These are phyloP conservation scores for zebrafish (Danio rerio) DNA, from an alignment of 2,113 vertebrate species.

Conservation along the genomic window DNA sequence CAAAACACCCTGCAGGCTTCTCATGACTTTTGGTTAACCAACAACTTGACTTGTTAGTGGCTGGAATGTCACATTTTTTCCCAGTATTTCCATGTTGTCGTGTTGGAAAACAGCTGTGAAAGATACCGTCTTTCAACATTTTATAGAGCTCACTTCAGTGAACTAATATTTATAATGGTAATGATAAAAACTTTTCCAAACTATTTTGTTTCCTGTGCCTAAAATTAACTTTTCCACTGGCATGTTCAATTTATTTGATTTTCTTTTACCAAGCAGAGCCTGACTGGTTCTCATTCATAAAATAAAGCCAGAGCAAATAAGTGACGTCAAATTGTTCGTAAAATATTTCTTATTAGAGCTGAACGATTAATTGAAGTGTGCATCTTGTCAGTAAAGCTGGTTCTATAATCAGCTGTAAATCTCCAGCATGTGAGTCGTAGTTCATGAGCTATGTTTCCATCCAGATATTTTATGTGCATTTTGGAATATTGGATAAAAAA, in stretches of 20 bases:
- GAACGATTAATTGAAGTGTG: too few species aligned
- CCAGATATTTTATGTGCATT: too few species aligned
- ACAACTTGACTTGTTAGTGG: neutral
- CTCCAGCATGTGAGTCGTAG: too few species aligned
- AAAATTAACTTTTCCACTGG: neutral
- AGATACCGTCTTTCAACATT: too few species aligned
- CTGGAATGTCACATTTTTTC: neutral
- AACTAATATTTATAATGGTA: too few species aligned
- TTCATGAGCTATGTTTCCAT: too few species aligned
- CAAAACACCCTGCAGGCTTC: slow-evolving; percentile 19
- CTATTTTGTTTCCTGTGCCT: neutral
- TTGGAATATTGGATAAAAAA: too few species aligned
- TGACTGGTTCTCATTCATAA: neutral
- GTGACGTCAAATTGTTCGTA: neutral
- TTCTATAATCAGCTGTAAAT: too few species aligned
- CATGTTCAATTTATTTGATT: neutral
- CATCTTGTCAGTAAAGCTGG: too few species aligned
- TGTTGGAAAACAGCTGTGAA: too few species aligned
- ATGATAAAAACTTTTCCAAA: too few species aligned
- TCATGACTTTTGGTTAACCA: slow-evolving; percentile 9
- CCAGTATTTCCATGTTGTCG: neutral
- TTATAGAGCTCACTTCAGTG: too few species aligned
- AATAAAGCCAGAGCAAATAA: neutral
- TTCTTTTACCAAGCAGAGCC: neutral
- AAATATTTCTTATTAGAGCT: neutral